Percentiles rank a stretch among this genome's conserved stretches.
Conservation (phyloP, 2,113 vertebrate species). For the Vulpes vulpes region DNA sequence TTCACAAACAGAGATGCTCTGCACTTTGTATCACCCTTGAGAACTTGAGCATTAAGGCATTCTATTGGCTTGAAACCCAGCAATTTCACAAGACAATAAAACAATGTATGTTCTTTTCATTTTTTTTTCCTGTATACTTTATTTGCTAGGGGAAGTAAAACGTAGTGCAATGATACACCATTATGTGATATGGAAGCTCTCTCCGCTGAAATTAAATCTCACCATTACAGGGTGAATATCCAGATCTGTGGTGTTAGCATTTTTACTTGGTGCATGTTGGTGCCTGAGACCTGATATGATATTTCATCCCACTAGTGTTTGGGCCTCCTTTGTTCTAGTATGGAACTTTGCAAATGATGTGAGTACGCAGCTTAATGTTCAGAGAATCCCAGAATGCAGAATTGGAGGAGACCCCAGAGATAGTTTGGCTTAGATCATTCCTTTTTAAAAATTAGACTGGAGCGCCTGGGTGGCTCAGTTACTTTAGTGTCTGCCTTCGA, state of each 20-base stretch:
- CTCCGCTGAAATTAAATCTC: slow-evolving; percentile 79
- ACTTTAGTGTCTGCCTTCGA: no score
- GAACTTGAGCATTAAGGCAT: slow-evolving; percentile 82
- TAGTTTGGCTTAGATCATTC: neutral
- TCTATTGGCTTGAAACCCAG: slow-evolving; percentile 84
- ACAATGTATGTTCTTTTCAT: slow-evolving; percentile 79
- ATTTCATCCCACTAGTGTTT: neutral
- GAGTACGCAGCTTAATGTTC: neutral
- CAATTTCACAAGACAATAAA: slow-evolving; percentile 83
- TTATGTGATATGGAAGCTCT: slow-evolving; percentile 71
- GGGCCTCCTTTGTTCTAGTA: neutral
- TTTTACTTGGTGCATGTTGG: slow-evolving; percentile 18
- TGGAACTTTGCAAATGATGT: slow-evolving; percentile 12
- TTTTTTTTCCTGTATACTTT: slow-evolving; percentile 68
- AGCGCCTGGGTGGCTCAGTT: no score
- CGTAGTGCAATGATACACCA: slow-evolving; percentile 66
- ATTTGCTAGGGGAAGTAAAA: slow-evolving; percentile 82
- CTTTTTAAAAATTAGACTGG: neutral
- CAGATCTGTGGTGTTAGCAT: slow-evolving; percentile 63
- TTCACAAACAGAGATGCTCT: slow-evolving; percentile 81
- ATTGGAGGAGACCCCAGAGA: neutral
- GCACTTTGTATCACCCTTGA: slow-evolving; percentile 83
- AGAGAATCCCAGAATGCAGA: neutral
- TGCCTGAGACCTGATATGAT: neutral
- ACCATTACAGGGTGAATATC: slow-evolving; percentile 74